Conservation (phyloP, 2,888 invertebrate genomes). For the Argyresthia goedartella region DNA sequence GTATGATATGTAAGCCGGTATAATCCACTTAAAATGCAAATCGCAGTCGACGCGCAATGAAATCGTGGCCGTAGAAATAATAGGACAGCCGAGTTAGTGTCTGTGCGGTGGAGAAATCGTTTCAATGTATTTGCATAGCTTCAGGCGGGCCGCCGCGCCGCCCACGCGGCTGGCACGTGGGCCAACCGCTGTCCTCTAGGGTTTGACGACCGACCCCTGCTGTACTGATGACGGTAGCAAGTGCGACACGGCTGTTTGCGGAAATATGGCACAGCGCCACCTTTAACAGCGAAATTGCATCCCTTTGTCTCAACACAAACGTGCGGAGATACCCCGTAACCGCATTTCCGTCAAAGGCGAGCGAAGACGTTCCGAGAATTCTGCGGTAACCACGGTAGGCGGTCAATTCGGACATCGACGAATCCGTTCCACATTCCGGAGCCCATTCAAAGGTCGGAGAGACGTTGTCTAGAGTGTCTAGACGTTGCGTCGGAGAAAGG, state of each 20-base stretch:
- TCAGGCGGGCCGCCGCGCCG: not conserved
- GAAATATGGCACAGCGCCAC: slow-evolving; percentile 1
- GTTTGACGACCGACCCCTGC: slow-evolving; percentile 20
- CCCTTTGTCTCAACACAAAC: no score
- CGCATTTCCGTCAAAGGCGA: not conserved
- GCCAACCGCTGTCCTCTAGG: slow-evolving; percentile 25
- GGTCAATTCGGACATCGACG: not conserved
- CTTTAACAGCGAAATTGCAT: not conserved
- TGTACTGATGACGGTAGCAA: not conserved
- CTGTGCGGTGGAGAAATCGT: slow-evolving; percentile 3
- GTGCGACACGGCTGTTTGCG: not conserved
- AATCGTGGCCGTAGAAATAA: slow-evolving; percentile 31
- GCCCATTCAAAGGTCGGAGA: slow-evolving; percentile 62
- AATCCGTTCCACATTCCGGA: slow-evolving; percentile 61
- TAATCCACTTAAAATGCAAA: slow-evolving; percentile 44
- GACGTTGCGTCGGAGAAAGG: slow-evolving; percentile 69
- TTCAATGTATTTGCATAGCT: slow-evolving; percentile 5
- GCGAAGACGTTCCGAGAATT: slow-evolving; percentile 35
- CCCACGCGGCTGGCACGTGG: slow-evolving; percentile 16
- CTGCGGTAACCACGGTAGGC: slow-evolving; percentile 22
- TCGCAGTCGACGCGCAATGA: slow-evolving; percentile 30
- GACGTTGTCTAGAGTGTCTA: slow-evolving; percentile 39
- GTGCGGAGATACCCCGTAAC: no score
- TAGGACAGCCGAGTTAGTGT: slow-evolving; percentile 5
- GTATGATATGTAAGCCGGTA: slow-evolving; percentile 24